Percentiles rank a stretch among this genome's conserved stretches.
These are phyloP conservation scores for Stenodema calcarata DNA, from an alignment of 2,888 invertebrate species.

Conservation along the genomic window DNA sequence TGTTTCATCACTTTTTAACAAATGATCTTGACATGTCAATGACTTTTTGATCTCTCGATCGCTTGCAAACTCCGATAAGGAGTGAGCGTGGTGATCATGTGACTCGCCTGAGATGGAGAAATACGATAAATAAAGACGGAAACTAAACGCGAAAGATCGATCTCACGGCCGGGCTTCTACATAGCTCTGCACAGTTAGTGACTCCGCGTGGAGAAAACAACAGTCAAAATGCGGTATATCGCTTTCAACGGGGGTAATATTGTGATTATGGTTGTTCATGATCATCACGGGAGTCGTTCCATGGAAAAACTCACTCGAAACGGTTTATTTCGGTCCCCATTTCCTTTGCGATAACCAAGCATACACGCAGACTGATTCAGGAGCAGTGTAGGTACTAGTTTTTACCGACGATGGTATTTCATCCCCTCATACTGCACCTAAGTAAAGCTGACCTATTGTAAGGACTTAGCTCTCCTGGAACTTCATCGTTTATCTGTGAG, in stretches of 20 bases:
- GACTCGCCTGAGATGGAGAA: background rate
- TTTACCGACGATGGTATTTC: too few species aligned
- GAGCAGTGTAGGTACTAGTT: too few species aligned
- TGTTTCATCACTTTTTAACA: too few species aligned
- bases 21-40: background rate
- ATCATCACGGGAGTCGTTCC: background rate
- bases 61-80: background rate
- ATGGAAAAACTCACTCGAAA: background rate
- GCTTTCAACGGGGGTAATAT: background rate
- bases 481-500: too few species aligned
- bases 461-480: too few species aligned
- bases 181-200: background rate
- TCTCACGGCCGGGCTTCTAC: background rate
- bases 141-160: background rate
- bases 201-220: background rate
- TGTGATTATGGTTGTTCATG: background rate
- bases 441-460: too few species aligned
- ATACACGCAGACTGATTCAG: too few species aligned
- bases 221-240: background rate
- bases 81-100: background rate
- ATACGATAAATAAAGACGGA: background rate
- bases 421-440: too few species aligned
- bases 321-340: background rate
- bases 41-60: background rate
- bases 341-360: background rate